Base-by-base conservation (phyloP, 1,140 invertebrate genomes). In the Drosophila orena region DNA sequence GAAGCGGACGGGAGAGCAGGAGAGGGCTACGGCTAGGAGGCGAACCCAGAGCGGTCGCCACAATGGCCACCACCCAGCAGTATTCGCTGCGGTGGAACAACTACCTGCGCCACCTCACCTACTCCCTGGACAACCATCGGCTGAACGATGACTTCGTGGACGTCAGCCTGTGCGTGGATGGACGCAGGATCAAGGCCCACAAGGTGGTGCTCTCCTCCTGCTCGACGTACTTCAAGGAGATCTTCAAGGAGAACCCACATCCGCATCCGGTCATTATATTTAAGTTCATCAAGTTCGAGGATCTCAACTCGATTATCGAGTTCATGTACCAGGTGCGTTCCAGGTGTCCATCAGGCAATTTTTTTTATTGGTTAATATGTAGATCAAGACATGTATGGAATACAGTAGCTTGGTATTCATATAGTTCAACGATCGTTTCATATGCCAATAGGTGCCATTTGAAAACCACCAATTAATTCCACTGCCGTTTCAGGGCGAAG, bases 181-280 rank as follows among this genome's bases (percentile, higher is more conserved):
- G 96, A 59, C 95, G 95, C 57, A 95, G 95, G 92, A 95, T 98
- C 46, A 95, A 95, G 81, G 96, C 96, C 27, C 96, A 97, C 80
- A 97, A 96, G 94, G 96, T 97, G 93, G 94, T 97, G n/a, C 93
- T 97, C 2, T 96, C 96, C 0, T 96, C 96, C 3, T 97, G 96
- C 88, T 97, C 96, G 74, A 95, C 94, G 74, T 97, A 97, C 92
- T 97, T 97, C 91, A 96, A 95, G 86, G 96, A 96, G 92, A 95
- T 97, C 88, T 96, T 97, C 93, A 95, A 95, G 93, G 96, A 97
- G 92, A 97, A 96, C 93, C 96, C 96, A 30, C 97, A 96, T 86
- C 95, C 96, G 70, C 96, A 97, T 93, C 97, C 96, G 58, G 96
- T 97, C 42, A 96, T 97, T 64, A 96, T 97, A 93, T 96, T 97